Evolutionary conservation across 2,113 vertebrate species (phyloP).

Genomic region (Spea multiplicata): DNA sequence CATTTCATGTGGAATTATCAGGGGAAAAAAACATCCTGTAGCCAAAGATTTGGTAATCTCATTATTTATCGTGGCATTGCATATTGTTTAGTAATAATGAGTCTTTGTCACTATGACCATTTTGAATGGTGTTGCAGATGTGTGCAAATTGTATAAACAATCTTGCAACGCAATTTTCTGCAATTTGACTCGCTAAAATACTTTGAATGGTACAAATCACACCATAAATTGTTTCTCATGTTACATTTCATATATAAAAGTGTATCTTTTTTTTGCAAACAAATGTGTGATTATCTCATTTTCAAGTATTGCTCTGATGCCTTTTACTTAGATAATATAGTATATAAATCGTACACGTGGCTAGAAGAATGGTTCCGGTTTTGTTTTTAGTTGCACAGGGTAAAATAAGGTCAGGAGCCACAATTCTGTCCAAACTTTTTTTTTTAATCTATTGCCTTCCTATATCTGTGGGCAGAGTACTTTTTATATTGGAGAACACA

Average conservation of each 20-base stretch:
- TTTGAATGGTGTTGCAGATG: too few relatives aligned
- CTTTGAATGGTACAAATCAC: background rate
- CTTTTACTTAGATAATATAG: too few relatives aligned
- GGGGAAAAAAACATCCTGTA: too few relatives aligned
- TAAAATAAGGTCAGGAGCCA: conserved; percentile 24
- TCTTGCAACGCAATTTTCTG: background rate
- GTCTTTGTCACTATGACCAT: too few relatives aligned
- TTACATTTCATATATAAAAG: background rate
- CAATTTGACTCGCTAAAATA: too few relatives aligned
- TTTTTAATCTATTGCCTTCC: conserved; percentile 37
- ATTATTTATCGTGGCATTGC: too few relatives aligned
- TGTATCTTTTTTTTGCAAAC: background rate
- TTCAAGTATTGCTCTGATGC: too few relatives aligned
- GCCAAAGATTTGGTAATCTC: too few relatives aligned
- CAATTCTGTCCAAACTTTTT: conserved; percentile 18
- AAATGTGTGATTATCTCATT: background rate
- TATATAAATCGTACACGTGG: too few relatives aligned
- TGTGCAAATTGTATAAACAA: too few relatives aligned
- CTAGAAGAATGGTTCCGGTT: background rate
- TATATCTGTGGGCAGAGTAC: conserved; percentile 6
- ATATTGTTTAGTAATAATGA: too few relatives aligned
- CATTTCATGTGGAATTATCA: too few relatives aligned
- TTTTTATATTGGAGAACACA: conserved; percentile 15
- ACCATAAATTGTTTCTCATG: background rate
- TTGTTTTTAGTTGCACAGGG: background rate